phyloP scores from a whole-genome alignment of 2,113 vertebrate genomes.

The Propithecus coquereli region DNA sequence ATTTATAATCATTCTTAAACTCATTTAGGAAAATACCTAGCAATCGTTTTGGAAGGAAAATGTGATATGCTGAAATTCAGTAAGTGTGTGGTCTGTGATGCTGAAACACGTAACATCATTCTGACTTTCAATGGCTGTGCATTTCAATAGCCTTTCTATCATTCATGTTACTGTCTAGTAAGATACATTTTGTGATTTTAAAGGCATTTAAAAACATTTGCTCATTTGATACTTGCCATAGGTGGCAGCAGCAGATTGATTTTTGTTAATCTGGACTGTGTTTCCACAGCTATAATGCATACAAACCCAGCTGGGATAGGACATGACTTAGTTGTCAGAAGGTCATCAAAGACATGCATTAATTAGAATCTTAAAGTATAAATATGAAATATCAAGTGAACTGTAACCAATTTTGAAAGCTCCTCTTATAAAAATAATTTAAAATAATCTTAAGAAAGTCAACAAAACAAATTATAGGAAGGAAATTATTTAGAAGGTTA shows the following conservation, averaged over 20 bases:
- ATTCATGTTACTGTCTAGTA: not conserved
- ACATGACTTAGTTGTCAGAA: not conserved
- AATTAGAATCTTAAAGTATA: not conserved
- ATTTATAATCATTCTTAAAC: constrained; percentile 2
- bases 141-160: not conserved
- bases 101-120: not conserved
- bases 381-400: not conserved
- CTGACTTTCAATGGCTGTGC: not conserved
- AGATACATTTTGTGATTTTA: not conserved
- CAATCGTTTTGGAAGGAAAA: constrained; percentile 38
- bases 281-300: not conserved
- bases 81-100: not conserved
- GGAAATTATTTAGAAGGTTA: not conserved
- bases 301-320: not conserved
- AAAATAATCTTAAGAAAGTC: not conserved
- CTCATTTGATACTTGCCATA: constrained; percentile 23
- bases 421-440: not conserved
- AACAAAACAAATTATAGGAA: not conserved
- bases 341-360: not conserved
- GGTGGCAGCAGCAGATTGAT: constrained; percentile 60
- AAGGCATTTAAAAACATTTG: not conserved
- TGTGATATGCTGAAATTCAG: not conserved
- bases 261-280: not conserved
- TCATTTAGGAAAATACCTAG: not conserved
- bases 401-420: not conserved